Evolutionary conservation across 2,797 vertebrate genomes (phyloP).

Genomic region (Danio jaintianensis): DNA sequence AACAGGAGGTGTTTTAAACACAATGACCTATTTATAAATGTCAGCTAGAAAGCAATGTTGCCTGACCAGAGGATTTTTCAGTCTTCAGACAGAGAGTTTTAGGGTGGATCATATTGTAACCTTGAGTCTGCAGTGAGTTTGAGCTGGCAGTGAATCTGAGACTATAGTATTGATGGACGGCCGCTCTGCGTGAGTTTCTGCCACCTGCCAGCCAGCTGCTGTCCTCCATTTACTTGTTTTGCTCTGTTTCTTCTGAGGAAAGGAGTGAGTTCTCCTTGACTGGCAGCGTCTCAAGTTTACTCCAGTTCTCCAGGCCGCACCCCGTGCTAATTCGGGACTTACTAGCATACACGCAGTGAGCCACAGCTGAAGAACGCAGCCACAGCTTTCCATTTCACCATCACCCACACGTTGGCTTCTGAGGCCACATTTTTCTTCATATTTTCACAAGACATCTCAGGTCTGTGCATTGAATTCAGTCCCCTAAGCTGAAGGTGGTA

Average conservation of each 20-base stretch:
- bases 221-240: slow-evolving; percentile 24
- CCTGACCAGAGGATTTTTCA: not conserved
- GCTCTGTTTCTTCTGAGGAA: slow-evolving; percentile 12
- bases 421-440: not conserved
- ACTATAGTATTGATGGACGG: slow-evolving; percentile 52
- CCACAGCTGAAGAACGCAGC: slow-evolving; percentile 54
- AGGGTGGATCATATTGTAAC: not conserved
- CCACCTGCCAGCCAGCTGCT: slow-evolving; percentile 83
- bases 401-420: slow-evolving; percentile 8
- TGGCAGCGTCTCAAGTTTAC: slow-evolving; percentile 42
- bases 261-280: slow-evolving; percentile 44
- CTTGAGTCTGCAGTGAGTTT: not conserved
- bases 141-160: slow-evolving; percentile 48
- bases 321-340: slow-evolving; percentile 68
- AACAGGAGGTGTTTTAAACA: slow-evolving; percentile 20
- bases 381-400: slow-evolving; percentile 41
- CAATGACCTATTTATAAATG: slow-evolving; percentile 9
- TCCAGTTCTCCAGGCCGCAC: slow-evolving; percentile 36
- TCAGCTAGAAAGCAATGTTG: not conserved
- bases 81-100: not conserved
- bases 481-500: not conserved
- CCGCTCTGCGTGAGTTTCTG: slow-evolving; percentile 46
- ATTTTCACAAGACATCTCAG: not conserved
- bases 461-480: not conserved
- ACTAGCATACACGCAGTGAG: slow-evolving; percentile 66